Base-by-base conservation (phyloP, 2,888 invertebrate species). In the Chouioia cunea region DNA sequence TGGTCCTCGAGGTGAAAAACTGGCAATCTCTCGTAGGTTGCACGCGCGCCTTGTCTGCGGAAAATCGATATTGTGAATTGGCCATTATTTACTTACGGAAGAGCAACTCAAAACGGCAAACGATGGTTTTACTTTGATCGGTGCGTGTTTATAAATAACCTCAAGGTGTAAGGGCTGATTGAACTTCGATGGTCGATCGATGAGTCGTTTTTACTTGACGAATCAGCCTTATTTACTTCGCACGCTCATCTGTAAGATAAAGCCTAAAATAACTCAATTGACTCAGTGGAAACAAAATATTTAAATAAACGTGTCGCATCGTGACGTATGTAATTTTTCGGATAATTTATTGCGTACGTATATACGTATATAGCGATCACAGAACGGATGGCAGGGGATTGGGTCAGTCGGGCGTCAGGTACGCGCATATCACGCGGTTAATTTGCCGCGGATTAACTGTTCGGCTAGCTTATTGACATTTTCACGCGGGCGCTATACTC, bases 51-150 rank as follows among this genome's bases (percentile, higher is more conserved):
- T 44, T 56, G 27, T 52, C 59, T 20, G 52, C 65, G 66, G 50
- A 67, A 66, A 73, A 73, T 73, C 73, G 70, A 73, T 73, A 65
- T 56, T 1, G 46, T 47, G 66, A 73, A 73, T 67, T 65, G 66
- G 20, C 57, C 66, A 53, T 66, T 69, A 73, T 73, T 70, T 70
- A 73, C 70, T 70, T 73, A 66, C 67, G 64, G 69, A 70, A 70
- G 69, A 64, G 69, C n/a, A 14, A 27, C 44, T 44, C 56, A 43
- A 53, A 59, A 53, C 44, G 18, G 52, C 43, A 6, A 27, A 46
- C 44, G 53, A 59, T 59, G 66, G 58, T 59, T n/a, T 66, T 50
- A 67, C 56, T 69, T 64, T 63, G 69, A 64, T 69, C 58, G 64
- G n/a, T 4, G 58, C 53, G 14, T 20, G 53, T 52, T 52, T 63